Evolutionary conservation across 1,140 invertebrate genomes (phyloP), one percentile per base, ranked within the genome.

Genomic region (Meteorus sp.): DNA sequence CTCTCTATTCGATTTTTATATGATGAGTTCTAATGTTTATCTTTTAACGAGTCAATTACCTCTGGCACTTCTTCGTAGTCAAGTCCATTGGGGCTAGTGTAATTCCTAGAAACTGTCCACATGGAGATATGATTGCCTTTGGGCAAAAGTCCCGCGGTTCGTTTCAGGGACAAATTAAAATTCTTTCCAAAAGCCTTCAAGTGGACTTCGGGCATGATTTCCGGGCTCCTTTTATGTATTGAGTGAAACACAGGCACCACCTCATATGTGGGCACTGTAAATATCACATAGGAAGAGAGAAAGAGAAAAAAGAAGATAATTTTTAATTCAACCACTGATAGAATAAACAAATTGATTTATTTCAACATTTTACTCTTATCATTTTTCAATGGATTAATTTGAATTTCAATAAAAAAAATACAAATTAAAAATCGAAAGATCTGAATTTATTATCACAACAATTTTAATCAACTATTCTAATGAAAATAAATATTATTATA

Each of bases 111-210:
- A 41, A 89, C 89, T 29, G 83, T 85, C 85, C 88, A 93, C 82
- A 94, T 86, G 68, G 88, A 88, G 68, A 94, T 75, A 37, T 86
- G 75, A 15, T 82, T 78, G 11, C 70, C 84, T 61, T 86, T 85
- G 74, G 45, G 41, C 19, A 89, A 88, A 35, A 92, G 76, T 23
- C 88, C 85, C 60, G 88, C 82, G 39, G 90, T 91, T 39, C 84
- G 86, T 64, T 85, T 85, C 62, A 95, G 75, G 64, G 85, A 87
- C 60, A 95, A 78, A 69, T 88, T 87, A 63, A 89, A 77, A 61
- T 85, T 82, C 70, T 83, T 84, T 13, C 90, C 90, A 69, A 92
- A 93, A 41, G 89, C 90, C 73, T 86, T 86, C 60, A 93, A 81
- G 57, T 88, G 85, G 20, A 92, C 83, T 72, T 86, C 86, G 63